Evolutionary conservation across 2,888 invertebrate species (phyloP), one percentile per base, ranked within the genome.

Genomic region (Drosophila birchii): DNA sequence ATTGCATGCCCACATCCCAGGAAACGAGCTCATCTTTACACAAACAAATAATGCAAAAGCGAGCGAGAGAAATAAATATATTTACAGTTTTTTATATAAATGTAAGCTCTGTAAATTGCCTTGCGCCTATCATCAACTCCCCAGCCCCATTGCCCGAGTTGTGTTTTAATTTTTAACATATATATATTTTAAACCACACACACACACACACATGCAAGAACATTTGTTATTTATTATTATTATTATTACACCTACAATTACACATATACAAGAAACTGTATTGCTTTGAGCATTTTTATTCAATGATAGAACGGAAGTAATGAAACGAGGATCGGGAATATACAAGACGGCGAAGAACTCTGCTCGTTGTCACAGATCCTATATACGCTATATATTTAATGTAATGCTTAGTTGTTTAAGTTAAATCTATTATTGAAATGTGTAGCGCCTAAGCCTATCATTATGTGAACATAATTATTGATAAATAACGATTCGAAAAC

Each of bases 191-290:
- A 64, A 76, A 56, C 67, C 70, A 75, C 34, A 47, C 45, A 47
- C 70, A 75, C 34, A 47, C 45, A 47, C 45, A 70, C 44, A 69
- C 61, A 71, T 54, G 53, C 23, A 29, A 45, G 16, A 55, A 81
- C 75, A 84, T 82, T 77, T 81, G 86, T 84, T 89, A 86, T 90
- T 84, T 89, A 90, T 86, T 89, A 90, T 85, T 86, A 88, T 83
- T 83, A 80, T 68, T 86, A 86, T 60, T 82, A 80, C 78, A 79
- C 79, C 80, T 67, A 62, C 44, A 49, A 69, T 69, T 49, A 49
- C 47, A 47, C 29, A 47, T 44, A 66, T 66, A 72, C 77, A 57
- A 63, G 73, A 68, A 84, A 83, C 70, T 81, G 79, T 86, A 86
- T 79, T 88, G 88, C 86, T 86, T 81, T 86, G 81, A 88, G 86